Base-by-base conservation (phyloP, 2,113 vertebrate genomes). In the Silurus meridionalis region DNA sequence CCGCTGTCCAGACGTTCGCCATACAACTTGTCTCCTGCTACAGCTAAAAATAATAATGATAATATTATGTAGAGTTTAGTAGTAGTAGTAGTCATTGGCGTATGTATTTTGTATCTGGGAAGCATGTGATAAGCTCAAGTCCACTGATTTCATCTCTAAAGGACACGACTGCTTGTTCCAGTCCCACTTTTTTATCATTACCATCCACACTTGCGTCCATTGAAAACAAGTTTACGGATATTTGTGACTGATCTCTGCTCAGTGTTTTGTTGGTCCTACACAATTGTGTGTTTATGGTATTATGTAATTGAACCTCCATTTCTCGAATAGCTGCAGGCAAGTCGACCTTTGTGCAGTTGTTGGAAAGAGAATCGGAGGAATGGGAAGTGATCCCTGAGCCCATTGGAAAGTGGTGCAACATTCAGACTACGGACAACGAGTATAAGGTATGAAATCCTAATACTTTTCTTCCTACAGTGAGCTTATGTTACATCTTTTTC, bases 361-460 rank as follows among this genome's bases (percentile, higher is more conserved):
- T 96, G 23, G 93, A 94, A 83, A 89, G 89, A 15, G 89, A 92
- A 6, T 94, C 91, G 0, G 92, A 95, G 50, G 95, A 96, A 75
- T 96, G 95, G 95, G 94, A 95, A 80, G 82, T 96, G 66, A 92
- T 96, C 77, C 95, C 94, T 0, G 95, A 96, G 53, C 95, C 95
- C 55, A 95, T 96, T 37, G 95, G 93, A n/a, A 95, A 95, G 80
- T 96, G 95, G 95, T 96, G 95, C 88, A 95, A 96, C 83, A 88
- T 96, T 60, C 94, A 96, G 83, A 94, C 89, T 55, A 84, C 87
- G 0, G 92, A 92, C 11, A 88, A 94, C 5, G 93, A 95, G 1
- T 81, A 64, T 0, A 55, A 94, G 93, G 95, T 95, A 88, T 80
- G 57, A 61, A 28, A 21, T 57, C 4, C 55, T 21, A 17, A 58